These are phyloP conservation scores for Istiophorus platypterus DNA, from an alignment of 2,113 vertebrate genomes.

Conservation along the genomic window DNA sequence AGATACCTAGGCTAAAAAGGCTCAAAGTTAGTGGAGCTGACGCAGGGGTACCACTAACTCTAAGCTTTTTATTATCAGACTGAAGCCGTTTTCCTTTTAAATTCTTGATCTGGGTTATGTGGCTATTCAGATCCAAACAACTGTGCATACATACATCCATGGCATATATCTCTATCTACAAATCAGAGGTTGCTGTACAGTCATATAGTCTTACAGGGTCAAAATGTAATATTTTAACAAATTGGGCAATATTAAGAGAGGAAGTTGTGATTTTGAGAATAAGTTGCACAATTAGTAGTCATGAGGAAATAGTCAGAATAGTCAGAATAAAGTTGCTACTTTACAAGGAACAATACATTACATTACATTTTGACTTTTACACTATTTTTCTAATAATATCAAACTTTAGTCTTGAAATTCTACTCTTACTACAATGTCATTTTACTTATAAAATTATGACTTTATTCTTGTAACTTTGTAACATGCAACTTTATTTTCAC, in stretches of 20 bases:
- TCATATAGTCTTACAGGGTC: background rate
- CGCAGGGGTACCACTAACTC: too few relatives aligned
- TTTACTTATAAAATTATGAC: background rate
- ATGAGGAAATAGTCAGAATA: background rate
- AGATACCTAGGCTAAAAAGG: too few relatives aligned
- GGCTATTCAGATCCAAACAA: constrained; percentile 30
- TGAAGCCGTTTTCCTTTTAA: constrained; percentile 14
- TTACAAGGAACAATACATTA: background rate
- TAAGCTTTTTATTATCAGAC: background rate
- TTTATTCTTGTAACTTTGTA: background rate
- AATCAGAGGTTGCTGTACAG: constrained; percentile 42
- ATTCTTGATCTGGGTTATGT: constrained; percentile 29
- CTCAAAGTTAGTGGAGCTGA: too few relatives aligned
- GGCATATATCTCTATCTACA: constrained; percentile 42
- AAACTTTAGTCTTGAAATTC: too few relatives aligned
- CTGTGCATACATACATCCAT: constrained; percentile 34
- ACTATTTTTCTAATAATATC: too few relatives aligned
- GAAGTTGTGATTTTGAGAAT: background rate
- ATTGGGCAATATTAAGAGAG: background rate
- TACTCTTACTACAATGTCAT: too few relatives aligned
- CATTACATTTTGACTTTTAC: too few relatives aligned
- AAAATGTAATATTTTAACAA: background rate
- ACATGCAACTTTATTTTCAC: too few relatives aligned
- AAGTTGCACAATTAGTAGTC: background rate
- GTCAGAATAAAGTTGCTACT: background rate